Evolutionary conservation across 2,113 vertebrate genomes (phyloP), one percentile per base, ranked within the genome.

Genomic region (Atlantisia rogersi): DNA sequence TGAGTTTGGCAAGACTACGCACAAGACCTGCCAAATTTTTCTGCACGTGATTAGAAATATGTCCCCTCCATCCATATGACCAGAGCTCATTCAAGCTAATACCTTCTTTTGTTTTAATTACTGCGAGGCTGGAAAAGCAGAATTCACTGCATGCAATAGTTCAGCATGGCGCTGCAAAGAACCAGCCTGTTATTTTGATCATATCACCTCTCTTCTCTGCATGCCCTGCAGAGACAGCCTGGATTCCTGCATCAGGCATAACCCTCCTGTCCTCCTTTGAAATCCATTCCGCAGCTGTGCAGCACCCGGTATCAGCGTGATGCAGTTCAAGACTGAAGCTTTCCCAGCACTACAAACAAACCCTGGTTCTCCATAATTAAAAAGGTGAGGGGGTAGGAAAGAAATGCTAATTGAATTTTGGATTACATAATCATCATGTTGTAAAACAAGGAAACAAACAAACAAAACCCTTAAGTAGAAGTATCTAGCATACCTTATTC

Each of bases 81-180:
- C 78, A 84, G 76, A 94, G 71, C 58, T 82, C 62, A 81, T 20
- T 21, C 44, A 83, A 68, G 40, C 44, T 64, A 65, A 39, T 71
- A 93, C 48, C 46, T 15, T 78, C 56, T 80, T 87, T 65, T 37
- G 32, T 91, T 96, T 96, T 83, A 88, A 88, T 88, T 84, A 81
- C 46, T 9, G 12, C 37, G 53, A 93, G 40, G 76, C 76, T 94
- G 75, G 77, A 83, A 94, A 86, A 82, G 87, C 31, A 1, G 76
- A 91, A 59, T 50, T 95, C 65, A 59, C 50, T 52, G 50, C 29
- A 73, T 56, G 50, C 46, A 62, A 77, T 42, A 86, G 62, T 86
- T 86, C 92, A 93, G 86, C 82, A 77, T 20, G 59, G 78, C 82
- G 75, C 82, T 90, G 76, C 52, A 48, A 71, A 89, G 65, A 84